These are phyloP conservation scores for Leucopternis melanops DNA, from an alignment of 2,113 vertebrate genomes.

Conservation along the genomic window DNA sequence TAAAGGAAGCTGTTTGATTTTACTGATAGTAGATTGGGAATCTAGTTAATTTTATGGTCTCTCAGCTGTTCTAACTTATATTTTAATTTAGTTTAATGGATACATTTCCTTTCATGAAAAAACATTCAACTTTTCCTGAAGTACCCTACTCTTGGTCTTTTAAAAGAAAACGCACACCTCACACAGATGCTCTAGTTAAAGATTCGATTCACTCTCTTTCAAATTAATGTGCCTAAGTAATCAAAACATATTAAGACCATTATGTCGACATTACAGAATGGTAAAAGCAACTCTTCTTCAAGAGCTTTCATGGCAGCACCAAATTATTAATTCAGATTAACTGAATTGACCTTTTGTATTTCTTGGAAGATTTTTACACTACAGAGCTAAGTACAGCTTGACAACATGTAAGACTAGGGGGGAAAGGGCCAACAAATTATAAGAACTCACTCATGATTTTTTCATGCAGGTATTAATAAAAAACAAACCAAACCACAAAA, in stretches of 20 bases:
- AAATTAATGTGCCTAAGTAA: background rate
- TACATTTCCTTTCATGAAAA: background rate
- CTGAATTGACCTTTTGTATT: background rate
- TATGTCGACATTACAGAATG: background rate
- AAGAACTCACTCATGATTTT: background rate
- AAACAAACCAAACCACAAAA: background rate
- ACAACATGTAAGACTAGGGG: background rate
- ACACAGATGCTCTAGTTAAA: background rate
- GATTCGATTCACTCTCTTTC: background rate
- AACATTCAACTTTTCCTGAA: background rate
- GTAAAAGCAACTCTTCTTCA: background rate
- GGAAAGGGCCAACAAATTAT: background rate
- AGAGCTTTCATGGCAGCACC: background rate
- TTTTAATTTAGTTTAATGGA: background rate
- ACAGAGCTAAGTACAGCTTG: background rate
- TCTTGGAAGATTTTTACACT: background rate
- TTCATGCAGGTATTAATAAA: background rate
- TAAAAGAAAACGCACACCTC: background rate
- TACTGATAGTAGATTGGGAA: background rate
- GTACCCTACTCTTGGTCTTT: background rate
- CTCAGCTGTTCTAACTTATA: background rate
- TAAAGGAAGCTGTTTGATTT: background rate
- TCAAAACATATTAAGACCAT: background rate
- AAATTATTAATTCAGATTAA: background rate
- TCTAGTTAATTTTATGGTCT: background rate